Evolutionary conservation across 2,113 vertebrate genomes (phyloP), one percentile per base, ranked within the genome.

Genomic region (Edolisoma coerulescens): DNA sequence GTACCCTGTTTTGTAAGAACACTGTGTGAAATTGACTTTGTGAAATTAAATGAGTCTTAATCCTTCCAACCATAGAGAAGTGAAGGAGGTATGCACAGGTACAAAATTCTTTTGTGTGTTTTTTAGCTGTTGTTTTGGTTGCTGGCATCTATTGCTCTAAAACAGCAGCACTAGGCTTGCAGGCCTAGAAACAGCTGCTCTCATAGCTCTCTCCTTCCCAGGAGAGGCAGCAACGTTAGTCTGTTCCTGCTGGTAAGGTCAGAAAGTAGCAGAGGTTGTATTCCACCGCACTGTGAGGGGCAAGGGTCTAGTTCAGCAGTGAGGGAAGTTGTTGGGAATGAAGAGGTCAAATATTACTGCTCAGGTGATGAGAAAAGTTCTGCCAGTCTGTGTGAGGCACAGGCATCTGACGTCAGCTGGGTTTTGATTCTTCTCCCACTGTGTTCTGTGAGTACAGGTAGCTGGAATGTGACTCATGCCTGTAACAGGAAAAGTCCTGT

Each of bases 361-460:
- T 89, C 35, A 49, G 53, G 44, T 37, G 67, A 45, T 50, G 33
- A 64, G 41, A 89, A 80, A 52, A 2, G 0, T 73, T 93, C 61
- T 60, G 12, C 32, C 24, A 63, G 24, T 71, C 52, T 33, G 21
- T 32, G 33, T 65, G 49, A 87, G 47, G n/a, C 20, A 52, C 16
- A 35, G 27, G 8, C 39, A 33, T 18, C 30, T 56, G 27, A 24
- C 0, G 0, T 56, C 57, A 64, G 28, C 24, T 61, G 30, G 39
- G 26, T 64, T 74, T 80, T 84, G 37, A 39, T 60, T 56, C 63
- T 77, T 86, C n/a, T 84, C 20, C 41, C n/a, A 9, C 35, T 15
- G 61, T 56, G 16, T 47, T 71, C 81, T 59, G 8, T 32, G 39
- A 54, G 56, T 42, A 47, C 77, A 94, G 77, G 87, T 95, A 93